Conservation (phyloP, 1,140 invertebrate genomes). For the Marisa cornuarietis region DNA sequence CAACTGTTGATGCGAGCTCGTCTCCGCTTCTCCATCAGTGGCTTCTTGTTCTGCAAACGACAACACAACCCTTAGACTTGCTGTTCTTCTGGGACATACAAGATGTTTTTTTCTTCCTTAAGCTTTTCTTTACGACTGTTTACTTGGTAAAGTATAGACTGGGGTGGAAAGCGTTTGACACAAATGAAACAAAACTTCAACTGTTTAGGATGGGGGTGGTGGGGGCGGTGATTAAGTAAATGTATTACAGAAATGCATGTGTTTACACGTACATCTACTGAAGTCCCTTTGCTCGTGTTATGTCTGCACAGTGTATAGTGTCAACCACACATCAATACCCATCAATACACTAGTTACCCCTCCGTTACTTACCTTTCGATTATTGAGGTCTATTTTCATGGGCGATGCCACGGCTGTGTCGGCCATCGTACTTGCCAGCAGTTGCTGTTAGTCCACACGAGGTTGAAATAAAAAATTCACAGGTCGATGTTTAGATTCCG, state of each 20-base stretch:
- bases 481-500: not conserved
- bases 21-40: slow-evolving; percentile 90
- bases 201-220: not conserved
- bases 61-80: slow-evolving; percentile 7
- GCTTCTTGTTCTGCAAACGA: slow-evolving; percentile 84
- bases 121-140: not conserved
- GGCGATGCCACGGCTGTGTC: slow-evolving; percentile 14
- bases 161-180: not conserved
- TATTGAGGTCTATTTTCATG: slow-evolving; percentile 23
- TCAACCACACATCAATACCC: too few species aligned
- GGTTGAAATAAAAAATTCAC: not conserved
- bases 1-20: slow-evolving; percentile 88
- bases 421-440: slow-evolving; percentile 7
- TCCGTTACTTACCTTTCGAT: slow-evolving; percentile 26
- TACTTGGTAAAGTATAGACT: not conserved
- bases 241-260: too few species aligned
- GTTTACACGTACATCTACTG: too few species aligned
- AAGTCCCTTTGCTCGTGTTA: too few species aligned
- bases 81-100: not conserved
- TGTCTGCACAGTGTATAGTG: too few species aligned
- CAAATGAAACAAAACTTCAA: not conserved
- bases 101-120: not conserved
- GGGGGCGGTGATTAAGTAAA: too few species aligned
- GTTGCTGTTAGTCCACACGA: not conserved
- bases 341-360: not conserved